Evolutionary conservation across 2,888 invertebrate species (phyloP).

Genomic region (Brenthis daphne): DNA sequence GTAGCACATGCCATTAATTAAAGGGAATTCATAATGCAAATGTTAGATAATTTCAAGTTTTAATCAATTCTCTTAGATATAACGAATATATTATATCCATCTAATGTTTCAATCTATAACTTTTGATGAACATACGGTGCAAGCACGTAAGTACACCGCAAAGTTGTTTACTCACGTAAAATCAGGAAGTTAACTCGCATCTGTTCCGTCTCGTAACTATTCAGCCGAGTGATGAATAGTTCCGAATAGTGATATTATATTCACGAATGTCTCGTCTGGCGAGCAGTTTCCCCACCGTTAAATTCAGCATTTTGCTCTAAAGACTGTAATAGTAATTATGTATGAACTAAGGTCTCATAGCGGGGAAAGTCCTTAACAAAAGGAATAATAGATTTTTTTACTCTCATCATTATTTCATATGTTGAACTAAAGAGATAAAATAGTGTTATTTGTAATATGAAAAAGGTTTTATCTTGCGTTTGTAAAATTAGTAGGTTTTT

Average conservation of each 20-base stretch:
- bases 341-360: slow-evolving; percentile 18
- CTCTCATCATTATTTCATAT: neutral
- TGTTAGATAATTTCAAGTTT: neutral
- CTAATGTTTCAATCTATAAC: slow-evolving; percentile 19
- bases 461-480: too few relatives aligned
- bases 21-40: neutral
- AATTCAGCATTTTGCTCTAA: slow-evolving; percentile 23
- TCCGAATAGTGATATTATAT: slow-evolving; percentile 40
- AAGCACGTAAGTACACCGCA: slow-evolving; percentile 28
- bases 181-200: slow-evolving; percentile 44
- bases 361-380: slow-evolving; percentile 20
- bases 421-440: neutral
- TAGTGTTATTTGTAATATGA: too few relatives aligned
- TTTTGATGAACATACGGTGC: slow-evolving; percentile 28
- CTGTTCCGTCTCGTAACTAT: slow-evolving; percentile 28
- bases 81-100: slow-evolving; percentile 2
- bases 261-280: slow-evolving; percentile 40
- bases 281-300: slow-evolving; percentile 27
- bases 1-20: too few relatives aligned
- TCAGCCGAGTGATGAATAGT: slow-evolving; percentile 32
- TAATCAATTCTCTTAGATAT: neutral
- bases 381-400: neutral
- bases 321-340: slow-evolving; percentile 23
- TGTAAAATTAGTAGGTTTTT: too few relatives aligned
- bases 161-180: slow-evolving; percentile 42